Base-by-base conservation (phyloP, 2,797 vertebrate genomes). In the Capromys pilorides region DNA sequence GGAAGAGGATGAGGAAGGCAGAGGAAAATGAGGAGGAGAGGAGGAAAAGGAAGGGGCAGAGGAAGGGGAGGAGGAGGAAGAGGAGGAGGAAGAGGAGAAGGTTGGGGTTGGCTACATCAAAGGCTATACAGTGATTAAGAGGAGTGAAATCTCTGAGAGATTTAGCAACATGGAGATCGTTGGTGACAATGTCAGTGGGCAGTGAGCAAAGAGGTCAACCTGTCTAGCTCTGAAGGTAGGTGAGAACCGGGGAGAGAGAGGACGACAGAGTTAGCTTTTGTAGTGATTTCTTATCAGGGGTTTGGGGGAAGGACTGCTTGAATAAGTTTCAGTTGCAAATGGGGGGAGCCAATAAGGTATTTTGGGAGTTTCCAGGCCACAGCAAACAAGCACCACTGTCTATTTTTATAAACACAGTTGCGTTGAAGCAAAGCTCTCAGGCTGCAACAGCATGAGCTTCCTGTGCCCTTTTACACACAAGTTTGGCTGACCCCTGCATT, bases 351-450 rank as follows among this genome's bases (percentile, higher is more conserved):
- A 84, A 31, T 89, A 89, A 92, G 16, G 2, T 73, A 93, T 89
- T 92, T 84, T 64, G 39, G 89, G 49, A 94, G 45, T 85, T 73
- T 86, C 24, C n/a, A 92, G 36, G 79, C 12, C 19, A 77, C n/a
- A 7, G 41, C 62, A 95, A 81, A 95, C 28, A n/a, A 73, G 71
- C 36, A 10, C 49, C 87, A 33, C 57, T 73, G 26, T 51, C 39
- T 69, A n/a, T n/a, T 92, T 95, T 95, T 86, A 9, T 66, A 85
- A 95, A 92, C 88, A 73, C 95, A 90, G 69, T 62, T 84, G 21
- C 88, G 69, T 22, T 82, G 36, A 33, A 78, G 82, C 57, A 66
- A 14, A 85, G 61, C 41, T 33, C 88, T 94, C 64, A 67, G 71
- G 41, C 59, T 80, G 33, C 3, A 28, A 66, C 8, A 67, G 66